These are phyloP conservation scores for Tachysurus fulvidraco DNA, from an alignment of 2,113 vertebrate genomes.

Conservation along the genomic window DNA sequence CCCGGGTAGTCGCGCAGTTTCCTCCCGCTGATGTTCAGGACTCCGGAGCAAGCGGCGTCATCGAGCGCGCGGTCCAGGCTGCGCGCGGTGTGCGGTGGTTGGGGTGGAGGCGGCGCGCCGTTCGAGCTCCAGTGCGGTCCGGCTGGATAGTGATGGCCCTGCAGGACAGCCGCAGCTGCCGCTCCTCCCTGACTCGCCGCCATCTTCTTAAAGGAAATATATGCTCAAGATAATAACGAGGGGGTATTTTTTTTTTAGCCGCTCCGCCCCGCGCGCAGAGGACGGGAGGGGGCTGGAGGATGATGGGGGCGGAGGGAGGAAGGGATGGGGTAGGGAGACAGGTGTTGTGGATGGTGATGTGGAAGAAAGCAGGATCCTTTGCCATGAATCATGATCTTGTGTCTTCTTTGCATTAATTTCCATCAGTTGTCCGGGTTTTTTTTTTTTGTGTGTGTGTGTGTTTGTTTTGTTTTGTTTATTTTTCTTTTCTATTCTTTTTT, in stretches of 20 bases:
- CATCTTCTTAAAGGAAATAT: constrained; percentile 82
- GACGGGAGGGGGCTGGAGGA: constrained; percentile 47
- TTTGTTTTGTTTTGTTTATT: no score
- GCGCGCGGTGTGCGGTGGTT: constrained; percentile 79
- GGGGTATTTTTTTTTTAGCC: constrained; percentile 39
- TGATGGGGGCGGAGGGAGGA: background rate
- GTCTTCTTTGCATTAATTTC: background rate
- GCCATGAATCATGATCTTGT: background rate
- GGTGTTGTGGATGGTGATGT: constrained; percentile 16
- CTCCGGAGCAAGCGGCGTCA: constrained; percentile 88
- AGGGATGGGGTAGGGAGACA: constrained; percentile 1
- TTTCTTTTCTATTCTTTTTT: background rate
- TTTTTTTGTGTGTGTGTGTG: background rate
- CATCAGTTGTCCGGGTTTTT: background rate
- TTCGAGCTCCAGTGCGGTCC: constrained; percentile 85
- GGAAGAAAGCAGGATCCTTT: background rate
- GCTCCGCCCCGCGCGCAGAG: constrained; percentile 74
- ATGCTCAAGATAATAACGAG: constrained; percentile 74
- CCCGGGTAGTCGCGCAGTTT: constrained; percentile 93
- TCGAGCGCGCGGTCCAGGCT: constrained; percentile 93
- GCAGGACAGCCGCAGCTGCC: constrained; percentile 70
- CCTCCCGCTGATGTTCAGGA: constrained; percentile 92
- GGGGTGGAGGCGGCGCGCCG: constrained; percentile 75
- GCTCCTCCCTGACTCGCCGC: constrained; percentile 85
- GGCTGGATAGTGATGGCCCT: constrained; percentile 74